These are phyloP conservation scores for Quadroppia sp. DNA, from an alignment of 2,888 invertebrate species.

Conservation along the genomic window DNA sequence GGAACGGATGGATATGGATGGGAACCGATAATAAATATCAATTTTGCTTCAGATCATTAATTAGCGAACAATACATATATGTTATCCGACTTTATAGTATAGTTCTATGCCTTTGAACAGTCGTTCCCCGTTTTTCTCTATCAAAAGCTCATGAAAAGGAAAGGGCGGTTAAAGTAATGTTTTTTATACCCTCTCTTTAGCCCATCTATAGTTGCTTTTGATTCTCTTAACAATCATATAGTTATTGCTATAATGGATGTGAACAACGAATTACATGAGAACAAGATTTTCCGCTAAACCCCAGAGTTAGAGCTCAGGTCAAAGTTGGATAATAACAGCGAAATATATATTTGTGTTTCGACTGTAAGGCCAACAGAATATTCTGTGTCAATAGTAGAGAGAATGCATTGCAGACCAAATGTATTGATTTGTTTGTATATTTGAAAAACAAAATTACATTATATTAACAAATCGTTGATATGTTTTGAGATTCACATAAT, in stretches of 20 bases:
- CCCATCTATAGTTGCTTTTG: not conserved
- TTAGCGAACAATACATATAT: slow-evolving; percentile 1
- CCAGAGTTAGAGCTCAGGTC: not conserved
- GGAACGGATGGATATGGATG: no score
- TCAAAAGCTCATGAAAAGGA: slow-evolving; percentile 12
- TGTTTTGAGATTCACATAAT: no score
- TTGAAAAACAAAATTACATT: no score
- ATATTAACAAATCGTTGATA: no score
- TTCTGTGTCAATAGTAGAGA: not conserved
- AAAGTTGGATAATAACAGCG: not conserved
- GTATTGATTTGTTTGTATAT: no score
- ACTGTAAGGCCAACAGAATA: not conserved
- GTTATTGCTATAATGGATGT: slow-evolving; percentile 1
- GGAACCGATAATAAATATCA: not conserved
- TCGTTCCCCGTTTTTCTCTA: not conserved
- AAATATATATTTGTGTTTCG: no score
- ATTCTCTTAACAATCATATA: not conserved
- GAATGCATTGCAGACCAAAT: no score
- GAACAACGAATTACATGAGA: not conserved
- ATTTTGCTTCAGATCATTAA: slow-evolving; percentile 8
- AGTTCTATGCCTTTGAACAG: not conserved
- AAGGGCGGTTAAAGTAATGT: slow-evolving; percentile 13
- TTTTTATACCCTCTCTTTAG: not conserved
- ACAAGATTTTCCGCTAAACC: not conserved
- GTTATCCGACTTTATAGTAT: not conserved